Base-by-base conservation (phyloP, 2,113 vertebrate genomes). In the Microtus pennsylvanicus region DNA sequence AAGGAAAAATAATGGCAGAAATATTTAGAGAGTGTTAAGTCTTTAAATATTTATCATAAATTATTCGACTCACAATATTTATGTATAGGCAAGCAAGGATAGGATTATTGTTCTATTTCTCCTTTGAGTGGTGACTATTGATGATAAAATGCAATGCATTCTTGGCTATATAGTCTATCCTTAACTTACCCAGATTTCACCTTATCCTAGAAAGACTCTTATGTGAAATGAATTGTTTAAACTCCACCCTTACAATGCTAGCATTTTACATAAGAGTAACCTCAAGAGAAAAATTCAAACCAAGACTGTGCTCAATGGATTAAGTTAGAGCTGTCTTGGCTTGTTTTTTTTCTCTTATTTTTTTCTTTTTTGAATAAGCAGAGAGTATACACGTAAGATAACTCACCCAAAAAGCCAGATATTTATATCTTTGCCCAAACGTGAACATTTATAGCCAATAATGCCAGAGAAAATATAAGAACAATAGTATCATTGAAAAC, bases 181-280 rank as follows among this genome's bases (percentile, higher is more conserved):
- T 93, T 87, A 96, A 96, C 95, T 96, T 94, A n/a, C 13, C 47
- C 22, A 93, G 55, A 28, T 96, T 91, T 96, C 1, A 55, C 4
- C 38, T 94, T 75, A 93, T 65, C 72, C 42, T 21, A 17, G 61
- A 93, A 30, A 94, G 7, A 47, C 47, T 80, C 55, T 45, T 63
- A 47, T 38, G 17, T 65, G 35, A 58, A 75, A 77, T 21, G 17
- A 89, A 58, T 61, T 35, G 8, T 61, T 33, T 38, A 65, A 83
- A 82, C 17, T 2, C 17, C 33, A 65, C 12, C 6, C 11, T 90
- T 70, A 26, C 7, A 87, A 30, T 58, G 35, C 19, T 91, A 45
- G 7, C 3, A 67, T 92, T 94, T 55, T 85, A 77, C 70, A 21
- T 30, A 85, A 90, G 26, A 82, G 3, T 87, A 78, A 42, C 4